These are phyloP conservation scores for Terrapene triunguis DNA, from an alignment of 2,113 vertebrate species.

Conservation along the genomic window DNA sequence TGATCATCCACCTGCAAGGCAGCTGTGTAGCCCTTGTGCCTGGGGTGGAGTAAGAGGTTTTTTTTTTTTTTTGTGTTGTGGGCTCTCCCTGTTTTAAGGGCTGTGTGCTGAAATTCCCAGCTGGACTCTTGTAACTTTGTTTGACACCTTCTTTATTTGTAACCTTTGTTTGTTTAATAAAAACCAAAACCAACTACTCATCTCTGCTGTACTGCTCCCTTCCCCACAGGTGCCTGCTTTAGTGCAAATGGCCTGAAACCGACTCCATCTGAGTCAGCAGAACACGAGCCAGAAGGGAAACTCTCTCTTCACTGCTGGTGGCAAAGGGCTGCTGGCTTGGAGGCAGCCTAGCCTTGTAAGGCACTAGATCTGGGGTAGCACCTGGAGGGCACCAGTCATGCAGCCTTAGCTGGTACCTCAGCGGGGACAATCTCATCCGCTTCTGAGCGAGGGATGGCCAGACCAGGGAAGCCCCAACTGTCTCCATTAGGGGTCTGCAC, in stretches of 20 bases:
- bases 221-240: no score
- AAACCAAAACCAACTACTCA: neutral
- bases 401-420: no score
- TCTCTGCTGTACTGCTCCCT: neutral
- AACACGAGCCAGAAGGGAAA: neutral
- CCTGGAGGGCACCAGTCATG: no score
- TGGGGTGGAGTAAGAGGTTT: no score
- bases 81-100: neutral
- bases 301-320: no score
- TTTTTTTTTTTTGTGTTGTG: neutral
- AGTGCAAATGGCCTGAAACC: neutral
- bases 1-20: neutral
- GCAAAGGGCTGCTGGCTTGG: no score
- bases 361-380: no score
- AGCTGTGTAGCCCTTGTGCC: neutral
- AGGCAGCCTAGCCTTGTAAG: neutral
- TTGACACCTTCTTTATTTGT: neutral
- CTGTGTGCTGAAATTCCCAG: neutral
- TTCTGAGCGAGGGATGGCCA: no score
- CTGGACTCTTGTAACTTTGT: neutral
- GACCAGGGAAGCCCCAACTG: no score
- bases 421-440: no score
- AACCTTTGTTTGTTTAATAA: neutral
- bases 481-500: no score
- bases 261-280: neutral